Base-by-base conservation (phyloP, 2,113 vertebrate species). In the Neodontobutis hainanensis region DNA sequence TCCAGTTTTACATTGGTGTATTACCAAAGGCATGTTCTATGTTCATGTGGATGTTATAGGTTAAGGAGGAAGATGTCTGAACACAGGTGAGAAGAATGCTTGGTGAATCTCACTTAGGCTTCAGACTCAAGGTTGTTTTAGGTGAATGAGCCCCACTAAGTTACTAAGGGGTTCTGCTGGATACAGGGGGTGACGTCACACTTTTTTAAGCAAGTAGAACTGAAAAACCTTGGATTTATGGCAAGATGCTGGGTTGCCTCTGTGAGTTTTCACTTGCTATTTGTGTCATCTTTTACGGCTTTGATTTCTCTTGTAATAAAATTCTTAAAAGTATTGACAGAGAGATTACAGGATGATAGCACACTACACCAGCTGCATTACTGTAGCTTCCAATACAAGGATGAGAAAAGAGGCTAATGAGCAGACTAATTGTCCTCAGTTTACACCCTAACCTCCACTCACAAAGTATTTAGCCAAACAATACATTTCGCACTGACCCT, bases 181-280 rank as follows among this genome's bases (percentile, higher is more conserved):
- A n/a, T n/a, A n/a, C n/a, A n/a, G n/a, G n/a, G n/a, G n/a, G n/a
- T n/a, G n/a, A n/a, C n/a, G n/a, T n/a, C n/a, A n/a, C n/a, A n/a
- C n/a, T n/a, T n/a, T n/a, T n/a, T n/a, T n/a, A n/a, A n/a, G n/a
- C n/a, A n/a, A n/a, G n/a, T n/a, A n/a, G n/a, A n/a, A n/a, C n/a
- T n/a, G n/a, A n/a, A n/a, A 27, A 27, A 27, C 19, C 19, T 27
- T 27, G 3, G 19, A 27, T 27, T 27, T 27, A 27, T 8, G 42
- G 7, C 2, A 68, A 78, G 58, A 75, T 42, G 67, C 27, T 40
- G 14, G 43, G 34, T 15, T 36, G 42, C 63, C 69, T 34, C 45
- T 46, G 11, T 10, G 43, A 0, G 59, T 45, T 40, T 73, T 57
- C 43, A 70, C 65, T n/a, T 52, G 11, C 68, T 85, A 67, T 81